Evolutionary conservation across 2,113 vertebrate species (phyloP), one percentile per base, ranked within the genome.

Genomic region (Phoxinus phoxinus): DNA sequence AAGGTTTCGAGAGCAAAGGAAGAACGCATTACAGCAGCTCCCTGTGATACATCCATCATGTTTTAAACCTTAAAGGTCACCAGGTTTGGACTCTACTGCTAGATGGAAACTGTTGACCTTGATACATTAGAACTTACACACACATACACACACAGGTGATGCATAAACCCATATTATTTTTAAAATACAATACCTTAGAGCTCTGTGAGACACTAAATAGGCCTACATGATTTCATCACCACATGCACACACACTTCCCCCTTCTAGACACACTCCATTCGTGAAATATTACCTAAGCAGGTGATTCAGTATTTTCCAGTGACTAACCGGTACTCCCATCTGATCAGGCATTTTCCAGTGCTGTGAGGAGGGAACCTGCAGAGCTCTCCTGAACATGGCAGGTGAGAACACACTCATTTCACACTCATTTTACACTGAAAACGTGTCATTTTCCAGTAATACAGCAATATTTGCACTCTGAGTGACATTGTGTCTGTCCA

Each of bases 301-400:
- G 65, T 72, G 81, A 83, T 72, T 83, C 67, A 83, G 81, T 83
- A 72, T 83, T 83, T 83, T 83, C 67, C 81, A 83, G 81, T 67
- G 78, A 65, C 9, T 81, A 81, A 80, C 77, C 35, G 35, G 63
- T 83, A 41, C 32, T 83, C 19, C 17, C 46, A 83, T 72, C 67
- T 83, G 56, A 83, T 11, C 81, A 19, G 81, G 23, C 67, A 72
- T 83, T 83, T 83, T 72, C 81, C 81, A 37, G 30, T 72, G 67
- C 67, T 58, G 48, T 72, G 15, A 53, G 44, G 32, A 41, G 65
- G 67, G 32, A 41, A 53, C 65, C 65, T 56, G 67, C 44, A 71
- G 81, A 83, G 37, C 32, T 46, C 37, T 81, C 79, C 79, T 21
- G 19, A 83, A 83, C 27, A 83, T 83, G 81, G 81, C 81, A 69